Percentiles rank a stretch among this genome's conserved stretches.
phyloP scores from a whole-genome alignment of 2,113 vertebrate species.

The Cyprinodon variegatus region DNA sequence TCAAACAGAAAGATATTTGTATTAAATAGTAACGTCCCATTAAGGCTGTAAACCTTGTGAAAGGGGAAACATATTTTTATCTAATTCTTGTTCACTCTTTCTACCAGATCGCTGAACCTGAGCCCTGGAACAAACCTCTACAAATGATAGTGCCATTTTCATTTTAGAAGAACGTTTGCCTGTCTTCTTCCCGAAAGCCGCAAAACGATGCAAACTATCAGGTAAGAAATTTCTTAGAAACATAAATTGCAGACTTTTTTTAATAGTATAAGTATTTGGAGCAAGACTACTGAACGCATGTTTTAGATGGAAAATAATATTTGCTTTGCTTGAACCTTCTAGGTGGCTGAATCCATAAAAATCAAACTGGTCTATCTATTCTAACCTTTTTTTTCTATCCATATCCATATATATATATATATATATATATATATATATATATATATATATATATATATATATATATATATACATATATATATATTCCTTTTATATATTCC shows the following conservation, averaged over 20 bases:
- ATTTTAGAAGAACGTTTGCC: background rate
- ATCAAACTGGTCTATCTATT: too few species aligned
- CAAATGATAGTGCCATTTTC: background rate
- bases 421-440: too few species aligned
- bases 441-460: too few species aligned
- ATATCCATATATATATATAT: too few species aligned
- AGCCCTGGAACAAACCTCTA: background rate
- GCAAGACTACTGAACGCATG: too few species aligned
- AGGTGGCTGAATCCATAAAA: too few species aligned
- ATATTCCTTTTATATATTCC: too few species aligned
- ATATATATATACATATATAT: too few species aligned
- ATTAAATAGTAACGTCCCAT: background rate
- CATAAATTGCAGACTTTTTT: background rate
- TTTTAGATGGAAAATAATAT: too few species aligned
- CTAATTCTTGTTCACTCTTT: background rate
- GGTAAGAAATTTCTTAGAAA: constrained; percentile 51
- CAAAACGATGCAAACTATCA: constrained; percentile 62
- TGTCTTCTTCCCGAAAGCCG: constrained; percentile 1
- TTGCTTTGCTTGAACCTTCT: too few species aligned
- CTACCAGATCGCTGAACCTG: background rate
- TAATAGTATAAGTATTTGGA: background rate
- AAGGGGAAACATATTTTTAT: background rate
- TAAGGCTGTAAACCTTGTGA: background rate
- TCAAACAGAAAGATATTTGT: constrained; percentile 42
- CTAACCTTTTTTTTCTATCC: too few species aligned